phyloP scores from a whole-genome alignment of 2,888 invertebrate genomes.

The Stenodera caucasica region DNA sequence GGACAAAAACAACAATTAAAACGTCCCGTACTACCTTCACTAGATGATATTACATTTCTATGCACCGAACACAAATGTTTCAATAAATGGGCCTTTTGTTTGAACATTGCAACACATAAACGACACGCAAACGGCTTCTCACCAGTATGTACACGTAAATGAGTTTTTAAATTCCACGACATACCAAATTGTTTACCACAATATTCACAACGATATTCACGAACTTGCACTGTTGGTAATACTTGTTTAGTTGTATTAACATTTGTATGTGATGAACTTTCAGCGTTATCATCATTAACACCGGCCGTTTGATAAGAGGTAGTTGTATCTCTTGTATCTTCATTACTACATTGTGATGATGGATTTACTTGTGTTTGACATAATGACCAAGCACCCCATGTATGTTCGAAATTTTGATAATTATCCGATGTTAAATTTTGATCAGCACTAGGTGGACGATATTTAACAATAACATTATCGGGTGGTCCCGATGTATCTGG shows the following conservation, averaged over 20 bases:
- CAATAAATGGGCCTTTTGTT: slow-evolving; percentile 84
- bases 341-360: slow-evolving; percentile 39
- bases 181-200: slow-evolving; percentile 90
- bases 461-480: slow-evolving; percentile 61
- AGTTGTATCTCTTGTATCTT: slow-evolving; percentile 42
- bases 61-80: slow-evolving; percentile 89
- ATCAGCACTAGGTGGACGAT: slow-evolving; percentile 72
- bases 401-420: slow-evolving; percentile 55
- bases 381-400: slow-evolving; percentile 68
- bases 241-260: slow-evolving; percentile 55
- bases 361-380: slow-evolving; percentile 68
- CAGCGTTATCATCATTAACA: slow-evolving; percentile 44
- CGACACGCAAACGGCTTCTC: slow-evolving; percentile 89
- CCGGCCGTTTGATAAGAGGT: slow-evolving; percentile 46
- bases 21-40: slow-evolving; percentile 72
- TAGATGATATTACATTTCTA: slow-evolving; percentile 83
- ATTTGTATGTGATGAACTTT: slow-evolving; percentile 54
- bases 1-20: slow-evolving; percentile 90
- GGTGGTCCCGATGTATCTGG: slow-evolving; percentile 56
- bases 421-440: slow-evolving; percentile 59
- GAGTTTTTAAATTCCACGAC: slow-evolving; percentile 91
- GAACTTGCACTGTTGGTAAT: slow-evolving; percentile 62
- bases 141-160: slow-evolving; percentile 83
- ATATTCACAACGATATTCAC: slow-evolving; percentile 86
- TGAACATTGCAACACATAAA: slow-evolving; percentile 88